Conservation (phyloP, 92 coral and sea anemone species). For the Bergia sp. region DNA sequence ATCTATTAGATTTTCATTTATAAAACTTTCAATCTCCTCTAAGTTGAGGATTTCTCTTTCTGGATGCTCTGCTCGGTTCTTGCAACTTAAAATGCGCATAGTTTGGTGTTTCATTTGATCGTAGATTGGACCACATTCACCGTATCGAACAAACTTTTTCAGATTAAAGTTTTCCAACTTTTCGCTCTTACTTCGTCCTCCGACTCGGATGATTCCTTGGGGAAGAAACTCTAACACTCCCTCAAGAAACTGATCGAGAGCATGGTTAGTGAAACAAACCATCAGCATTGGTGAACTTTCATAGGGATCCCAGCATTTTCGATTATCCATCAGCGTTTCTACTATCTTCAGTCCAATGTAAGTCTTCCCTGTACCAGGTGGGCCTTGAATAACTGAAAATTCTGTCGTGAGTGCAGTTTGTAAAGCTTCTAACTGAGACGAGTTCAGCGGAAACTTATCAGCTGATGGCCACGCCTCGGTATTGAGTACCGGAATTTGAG, state of each 20-base stretch:
- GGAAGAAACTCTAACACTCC: conserved; percentile 46
- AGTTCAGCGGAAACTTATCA: conserved; percentile 17
- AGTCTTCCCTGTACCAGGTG: conserved; percentile 54
- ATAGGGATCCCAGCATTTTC: conserved; percentile 55
- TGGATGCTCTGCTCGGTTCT: conserved; percentile 20
- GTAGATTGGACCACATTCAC: conserved; percentile 22
- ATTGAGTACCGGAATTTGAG: conserved; percentile 29
- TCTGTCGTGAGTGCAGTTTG: conserved; percentile 47
- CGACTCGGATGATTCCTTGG: conserved; percentile 33
- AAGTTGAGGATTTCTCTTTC: background rate
- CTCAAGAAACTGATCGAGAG: conserved; percentile 60
- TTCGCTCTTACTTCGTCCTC: conserved; percentile 49
- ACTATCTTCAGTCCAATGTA: conserved; percentile 48
- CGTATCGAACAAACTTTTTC: conserved; percentile 23
- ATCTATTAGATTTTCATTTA: conserved; percentile 24
- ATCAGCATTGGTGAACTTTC: conserved; percentile 54
- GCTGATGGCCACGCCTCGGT: conserved; percentile 38
- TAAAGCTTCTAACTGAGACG: conserved; percentile 48
- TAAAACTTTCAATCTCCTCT: conserved; percentile 23
- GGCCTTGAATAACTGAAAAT: conserved; percentile 49
- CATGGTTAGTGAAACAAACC: conserved; percentile 63
- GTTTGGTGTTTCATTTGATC: background rate
- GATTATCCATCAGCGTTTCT: conserved; percentile 51
- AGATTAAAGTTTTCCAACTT: conserved; percentile 15
- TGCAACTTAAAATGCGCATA: background rate